Percentiles rank a stretch among this genome's conserved stretches.
Evolutionary conservation across 2,113 vertebrate species (phyloP).

Genomic region (Dromiciops gliroides): DNA sequence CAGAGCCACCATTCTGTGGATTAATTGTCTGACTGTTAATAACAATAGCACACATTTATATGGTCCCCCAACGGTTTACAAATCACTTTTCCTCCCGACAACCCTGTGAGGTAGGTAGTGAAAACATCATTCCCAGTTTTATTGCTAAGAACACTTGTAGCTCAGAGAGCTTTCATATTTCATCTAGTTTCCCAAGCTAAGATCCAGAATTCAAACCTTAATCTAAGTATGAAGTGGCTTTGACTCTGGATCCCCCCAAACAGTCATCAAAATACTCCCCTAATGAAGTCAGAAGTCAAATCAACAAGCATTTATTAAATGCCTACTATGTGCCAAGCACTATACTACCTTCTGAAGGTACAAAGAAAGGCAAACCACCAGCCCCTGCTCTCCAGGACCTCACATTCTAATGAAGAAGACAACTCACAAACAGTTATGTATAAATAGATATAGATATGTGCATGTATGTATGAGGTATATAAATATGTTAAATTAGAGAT

Average conservation of each 20-base stretch:
- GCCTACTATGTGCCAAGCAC: neutral
- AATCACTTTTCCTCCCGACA: neutral
- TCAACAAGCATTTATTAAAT: neutral
- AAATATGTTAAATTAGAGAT: neutral
- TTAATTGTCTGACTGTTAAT: neutral
- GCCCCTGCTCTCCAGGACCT: neutral
- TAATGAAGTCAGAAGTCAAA: neutral
- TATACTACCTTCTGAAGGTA: neutral
- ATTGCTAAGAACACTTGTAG: neutral
- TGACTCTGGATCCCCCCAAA: neutral
- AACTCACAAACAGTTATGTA: no score
- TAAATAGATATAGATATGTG: no score
- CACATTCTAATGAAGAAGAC: neutral
- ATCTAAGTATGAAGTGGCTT: neutral
- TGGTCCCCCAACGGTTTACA: neutral
- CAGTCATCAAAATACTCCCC: neutral
- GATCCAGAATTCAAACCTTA: neutral
- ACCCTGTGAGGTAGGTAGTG: neutral
- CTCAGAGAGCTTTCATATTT: neutral
- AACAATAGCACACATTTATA: neutral
- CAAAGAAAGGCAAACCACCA: neutral
- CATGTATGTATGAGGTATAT: no score
- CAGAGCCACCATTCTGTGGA: neutral
- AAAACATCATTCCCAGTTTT: neutral
- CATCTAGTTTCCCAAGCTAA: neutral